A percentile compares a stretch with the other conserved stretches of the same genome.
Evolutionary conservation across 2,113 vertebrate genomes (phyloP).

Genomic region (Diglossa brunneiventris): DNA sequence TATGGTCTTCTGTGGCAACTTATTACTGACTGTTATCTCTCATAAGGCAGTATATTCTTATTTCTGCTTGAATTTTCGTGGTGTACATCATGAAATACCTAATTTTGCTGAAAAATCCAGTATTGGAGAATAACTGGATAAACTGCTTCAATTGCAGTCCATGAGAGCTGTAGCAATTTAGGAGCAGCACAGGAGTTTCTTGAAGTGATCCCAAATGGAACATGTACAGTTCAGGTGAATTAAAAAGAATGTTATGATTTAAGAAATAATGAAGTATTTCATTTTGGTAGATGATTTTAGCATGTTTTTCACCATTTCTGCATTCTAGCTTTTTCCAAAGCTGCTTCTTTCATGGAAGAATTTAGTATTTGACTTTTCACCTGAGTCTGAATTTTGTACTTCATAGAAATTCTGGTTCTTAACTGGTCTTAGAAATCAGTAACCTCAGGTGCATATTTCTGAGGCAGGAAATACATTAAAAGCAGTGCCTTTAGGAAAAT

Average conservation of each 20-base stretch:
- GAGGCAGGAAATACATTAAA: background rate
- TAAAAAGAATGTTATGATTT: background rate
- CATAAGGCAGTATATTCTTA: background rate
- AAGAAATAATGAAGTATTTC: background rate
- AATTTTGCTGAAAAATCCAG: background rate
- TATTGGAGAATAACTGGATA: background rate
- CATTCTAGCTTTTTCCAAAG: background rate
- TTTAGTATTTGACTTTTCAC: background rate
- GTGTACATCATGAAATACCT: background rate
- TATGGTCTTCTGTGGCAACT: background rate
- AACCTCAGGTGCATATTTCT: background rate
- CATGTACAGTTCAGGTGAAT: background rate
- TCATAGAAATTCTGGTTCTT: background rate
- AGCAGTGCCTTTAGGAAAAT: background rate
- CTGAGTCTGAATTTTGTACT: background rate
- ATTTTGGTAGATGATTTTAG: background rate
- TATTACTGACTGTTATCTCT: background rate
- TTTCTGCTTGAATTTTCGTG: background rate
- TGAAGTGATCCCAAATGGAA: background rate
- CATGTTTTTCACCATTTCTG: background rate
- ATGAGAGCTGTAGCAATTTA: background rate
- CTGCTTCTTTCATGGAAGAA: background rate
- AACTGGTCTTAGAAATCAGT: background rate
- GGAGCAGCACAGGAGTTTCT: background rate
- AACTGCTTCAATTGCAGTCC: background rate